phyloP scores from a whole-genome alignment of 92 coral and sea anemone genomes.

The Zoanthus sociatus region DNA sequence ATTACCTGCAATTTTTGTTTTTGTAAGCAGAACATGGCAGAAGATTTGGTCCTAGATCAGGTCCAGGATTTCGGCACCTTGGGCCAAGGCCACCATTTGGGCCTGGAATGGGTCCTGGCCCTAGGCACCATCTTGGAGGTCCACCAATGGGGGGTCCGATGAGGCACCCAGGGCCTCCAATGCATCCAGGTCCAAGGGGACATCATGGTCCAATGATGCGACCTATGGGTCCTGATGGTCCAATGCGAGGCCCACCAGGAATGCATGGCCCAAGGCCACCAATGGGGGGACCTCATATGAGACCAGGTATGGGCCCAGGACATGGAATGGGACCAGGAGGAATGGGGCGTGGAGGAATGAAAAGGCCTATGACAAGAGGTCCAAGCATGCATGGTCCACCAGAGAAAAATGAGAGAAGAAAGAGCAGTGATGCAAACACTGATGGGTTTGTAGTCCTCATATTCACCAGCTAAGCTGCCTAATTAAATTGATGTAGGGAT shows the following conservation, averaged over 20 bases:
- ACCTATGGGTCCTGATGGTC: conserved; percentile 60
- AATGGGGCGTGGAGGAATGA: conserved; percentile 67
- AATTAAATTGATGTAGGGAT: too few species aligned
- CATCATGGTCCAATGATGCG: conserved; percentile 64
- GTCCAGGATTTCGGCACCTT: conserved; percentile 77
- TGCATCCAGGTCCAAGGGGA: conserved; percentile 72
- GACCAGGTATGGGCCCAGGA: conserved; percentile 70
- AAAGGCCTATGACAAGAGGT: conserved; percentile 37
- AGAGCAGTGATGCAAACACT: conserved; percentile 25
- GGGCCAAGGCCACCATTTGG: conserved; percentile 81
- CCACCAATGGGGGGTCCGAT: conserved; percentile 59
- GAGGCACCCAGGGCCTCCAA: conserved; percentile 66
- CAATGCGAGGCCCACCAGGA: conserved; percentile 70
- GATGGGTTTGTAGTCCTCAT: conserved; percentile 10
- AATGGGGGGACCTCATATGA: conserved; percentile 69
- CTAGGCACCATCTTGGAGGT: conserved; percentile 74
- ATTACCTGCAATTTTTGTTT: neutral
- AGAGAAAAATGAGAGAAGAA: conserved; percentile 7
- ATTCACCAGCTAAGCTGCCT: too few species aligned
- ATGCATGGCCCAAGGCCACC: conserved; percentile 77
- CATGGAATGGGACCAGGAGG: conserved; percentile 72
- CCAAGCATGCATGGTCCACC: conserved; percentile 10
- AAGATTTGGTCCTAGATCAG: conserved; percentile 61
- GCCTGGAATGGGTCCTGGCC: conserved; percentile 69
- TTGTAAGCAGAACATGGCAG: conserved; percentile 79